Conservation (phyloP, 2,888 invertebrate genomes). For the Drosophila ochracea region DNA sequence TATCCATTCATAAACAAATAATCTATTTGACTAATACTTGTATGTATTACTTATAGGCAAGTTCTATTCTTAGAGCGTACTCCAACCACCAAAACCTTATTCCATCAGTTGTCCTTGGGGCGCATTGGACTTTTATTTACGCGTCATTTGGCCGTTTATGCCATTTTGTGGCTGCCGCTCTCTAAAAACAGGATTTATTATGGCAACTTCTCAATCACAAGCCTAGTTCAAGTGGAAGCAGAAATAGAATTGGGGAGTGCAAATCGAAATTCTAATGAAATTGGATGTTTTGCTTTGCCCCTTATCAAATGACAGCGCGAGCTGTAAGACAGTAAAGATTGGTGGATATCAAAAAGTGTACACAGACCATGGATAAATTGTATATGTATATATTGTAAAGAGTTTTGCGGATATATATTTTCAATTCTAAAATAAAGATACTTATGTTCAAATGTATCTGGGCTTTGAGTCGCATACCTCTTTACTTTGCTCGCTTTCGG, state of each 20-base stretch:
- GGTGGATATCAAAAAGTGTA: conserved; percentile 9
- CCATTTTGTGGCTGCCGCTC: conserved; percentile 26
- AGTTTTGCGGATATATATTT: neutral
- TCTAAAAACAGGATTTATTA: conserved; percentile 69
- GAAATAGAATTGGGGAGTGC: conserved; percentile 11
- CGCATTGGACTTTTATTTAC: conserved; percentile 47
- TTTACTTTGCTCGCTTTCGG: too few relatives aligned
- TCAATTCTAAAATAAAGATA: neutral
- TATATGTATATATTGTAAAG: neutral
- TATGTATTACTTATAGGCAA: conserved; percentile 33
- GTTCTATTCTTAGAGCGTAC: conserved; percentile 37
- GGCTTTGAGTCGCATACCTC: too few relatives aligned
- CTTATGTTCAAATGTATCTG: neutral
- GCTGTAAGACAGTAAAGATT: neutral
- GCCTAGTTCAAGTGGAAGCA: conserved; percentile 54
- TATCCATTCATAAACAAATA: conserved; percentile 49
- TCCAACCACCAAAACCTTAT: neutral
- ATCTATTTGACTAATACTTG: conserved; percentile 56
- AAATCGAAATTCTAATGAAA: conserved; percentile 24
- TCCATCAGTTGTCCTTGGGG: neutral
- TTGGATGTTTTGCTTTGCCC: conserved; percentile 17
- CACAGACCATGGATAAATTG: neutral
- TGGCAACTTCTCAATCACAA: conserved; percentile 68
- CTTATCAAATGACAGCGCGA: conserved; percentile 12
- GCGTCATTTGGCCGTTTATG: conserved; percentile 61